Conservation (phyloP, 2,888 invertebrate species). For the Balanococcus diminutus region DNA sequence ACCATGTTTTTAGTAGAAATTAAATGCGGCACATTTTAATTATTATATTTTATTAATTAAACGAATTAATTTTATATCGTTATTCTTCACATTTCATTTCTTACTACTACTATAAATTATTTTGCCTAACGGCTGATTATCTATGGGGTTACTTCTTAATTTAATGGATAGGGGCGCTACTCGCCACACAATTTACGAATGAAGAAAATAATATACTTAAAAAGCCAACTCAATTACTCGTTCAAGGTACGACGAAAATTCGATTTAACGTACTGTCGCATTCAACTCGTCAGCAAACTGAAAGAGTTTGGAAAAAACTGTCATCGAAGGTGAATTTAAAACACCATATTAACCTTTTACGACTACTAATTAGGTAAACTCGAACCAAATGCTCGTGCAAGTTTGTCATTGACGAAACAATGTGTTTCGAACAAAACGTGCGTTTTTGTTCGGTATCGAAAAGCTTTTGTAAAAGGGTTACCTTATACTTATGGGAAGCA, state of each 20-base stretch:
- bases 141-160: no score
- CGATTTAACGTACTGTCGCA: not conserved
- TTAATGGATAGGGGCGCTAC: not conserved
- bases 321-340: not conserved
- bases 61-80: no score
- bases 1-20: no score
- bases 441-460: not conserved
- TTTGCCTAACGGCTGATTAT: no score
- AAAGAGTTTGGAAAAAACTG: not conserved
- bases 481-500: not conserved
- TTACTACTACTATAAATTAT: no score
- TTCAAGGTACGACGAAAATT: not conserved
- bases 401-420: not conserved
- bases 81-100: no score
- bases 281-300: not conserved
- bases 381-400: not conserved
- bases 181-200: not conserved
- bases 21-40: no score
- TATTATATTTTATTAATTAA: no score
- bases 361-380: not conserved
- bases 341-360: not conserved
- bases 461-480: not conserved
- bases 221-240: no score
- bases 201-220: no score
- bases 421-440: not conserved